Evolutionary conservation across 2,888 invertebrate species (phyloP).

Genomic region (Dasysyrphus albostriatus): DNA sequence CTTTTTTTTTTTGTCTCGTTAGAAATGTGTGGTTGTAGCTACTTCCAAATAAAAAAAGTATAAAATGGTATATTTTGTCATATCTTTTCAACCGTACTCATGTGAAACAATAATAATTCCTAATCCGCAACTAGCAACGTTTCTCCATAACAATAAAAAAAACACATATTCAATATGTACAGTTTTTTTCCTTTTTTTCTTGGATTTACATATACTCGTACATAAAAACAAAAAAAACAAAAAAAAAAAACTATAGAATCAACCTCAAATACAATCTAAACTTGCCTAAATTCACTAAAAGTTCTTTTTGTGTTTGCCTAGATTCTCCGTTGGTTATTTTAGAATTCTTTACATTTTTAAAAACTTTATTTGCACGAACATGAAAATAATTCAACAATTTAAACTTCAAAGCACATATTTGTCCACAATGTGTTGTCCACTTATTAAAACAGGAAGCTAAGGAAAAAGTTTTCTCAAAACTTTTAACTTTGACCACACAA

Average conservation of each 20-base stretch:
- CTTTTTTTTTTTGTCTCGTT: too few relatives aligned
- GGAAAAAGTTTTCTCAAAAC: not conserved
- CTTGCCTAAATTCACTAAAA: not conserved
- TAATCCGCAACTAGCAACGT: too few relatives aligned
- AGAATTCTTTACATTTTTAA: not conserved
- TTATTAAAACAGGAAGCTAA: slow-evolving; percentile 5
- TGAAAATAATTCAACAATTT: not conserved
- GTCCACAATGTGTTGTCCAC: not conserved
- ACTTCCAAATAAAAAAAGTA: too few relatives aligned
- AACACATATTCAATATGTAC: not conserved
- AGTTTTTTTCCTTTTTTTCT: not conserved
- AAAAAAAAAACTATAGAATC: not conserved
- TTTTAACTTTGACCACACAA: not conserved
- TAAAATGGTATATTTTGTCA: too few relatives aligned
- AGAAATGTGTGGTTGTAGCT: too few relatives aligned
- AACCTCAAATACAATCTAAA: slow-evolving; percentile 1
- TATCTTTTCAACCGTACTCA: too few relatives aligned
- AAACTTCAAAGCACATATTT: not conserved
- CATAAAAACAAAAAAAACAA: too few relatives aligned
- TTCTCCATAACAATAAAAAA: too few relatives aligned
- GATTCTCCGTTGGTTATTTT: not conserved
- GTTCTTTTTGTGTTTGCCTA: not conserved
- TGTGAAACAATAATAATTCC: too few relatives aligned
- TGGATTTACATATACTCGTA: too few relatives aligned
- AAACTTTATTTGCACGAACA: not conserved